A percentile compares a stretch with the other conserved stretches of the same genome.
Evolutionary conservation across 2,797 vertebrate genomes (phyloP).

Genomic region (Scleropages formosus): DNA sequence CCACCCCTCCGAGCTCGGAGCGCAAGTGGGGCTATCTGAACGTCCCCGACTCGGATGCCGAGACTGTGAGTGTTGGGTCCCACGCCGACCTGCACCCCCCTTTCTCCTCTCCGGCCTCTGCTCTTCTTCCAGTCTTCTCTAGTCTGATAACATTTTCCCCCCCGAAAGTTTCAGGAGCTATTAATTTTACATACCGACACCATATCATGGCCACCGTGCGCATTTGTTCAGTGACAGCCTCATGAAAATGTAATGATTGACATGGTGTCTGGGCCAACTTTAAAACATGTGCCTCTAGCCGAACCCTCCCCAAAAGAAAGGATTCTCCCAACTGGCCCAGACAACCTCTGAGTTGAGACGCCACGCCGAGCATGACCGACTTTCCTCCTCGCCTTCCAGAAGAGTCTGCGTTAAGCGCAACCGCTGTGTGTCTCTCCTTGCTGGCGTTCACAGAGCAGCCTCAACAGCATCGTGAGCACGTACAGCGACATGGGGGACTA

Average conservation of each 20-base stretch:
- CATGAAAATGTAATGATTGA: not conserved
- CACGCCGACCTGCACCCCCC: constrained; percentile 30
- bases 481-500: constrained; percentile 98
- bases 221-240: not conserved
- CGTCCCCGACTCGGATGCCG: constrained; percentile 90
- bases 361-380: not conserved
- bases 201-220: not conserved
- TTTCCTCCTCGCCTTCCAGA: not conserved
- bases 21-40: constrained; percentile 89
- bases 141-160: constrained; percentile 4
- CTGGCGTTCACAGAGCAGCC: constrained; percentile 80
- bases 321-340: not conserved
- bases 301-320: not conserved
- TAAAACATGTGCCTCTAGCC: not conserved
- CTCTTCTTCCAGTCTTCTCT: no score
- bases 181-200: constrained; percentile 21
- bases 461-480: constrained; percentile 93
- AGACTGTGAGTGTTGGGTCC: constrained; percentile 85
- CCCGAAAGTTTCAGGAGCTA: constrained; percentile 8
- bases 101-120: constrained; percentile 5
- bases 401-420: not conserved
- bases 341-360: no score
- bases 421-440: constrained; percentile 21
- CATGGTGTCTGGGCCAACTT: not conserved
- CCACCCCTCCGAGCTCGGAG: constrained; percentile 79